Base-by-base conservation (phyloP, 2,888 invertebrate species). In the Philhelius pedissequus region DNA sequence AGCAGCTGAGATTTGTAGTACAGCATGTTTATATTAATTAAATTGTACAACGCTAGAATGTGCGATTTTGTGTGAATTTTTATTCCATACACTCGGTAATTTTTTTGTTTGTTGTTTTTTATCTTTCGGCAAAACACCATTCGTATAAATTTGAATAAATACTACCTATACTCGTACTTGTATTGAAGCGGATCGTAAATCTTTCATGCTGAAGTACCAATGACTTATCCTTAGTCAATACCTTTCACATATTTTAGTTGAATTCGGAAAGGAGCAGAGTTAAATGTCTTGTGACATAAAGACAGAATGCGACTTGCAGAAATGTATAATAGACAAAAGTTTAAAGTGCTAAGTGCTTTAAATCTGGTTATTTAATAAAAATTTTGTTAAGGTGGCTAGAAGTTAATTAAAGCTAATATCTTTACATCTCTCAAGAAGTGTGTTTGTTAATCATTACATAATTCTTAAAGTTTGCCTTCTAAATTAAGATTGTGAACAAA, bases 11-110 rank as follows among this genome's bases (percentile, higher is more conserved):
- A 69, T 71, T 68, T 83, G 82, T 83, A 74, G 54, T 74, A 78
- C 78, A 83, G 69, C 82, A 69, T 83, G 82, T 78, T 83, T 78
- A 69, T 83, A 83, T 78, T 83, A 77, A 83, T 83, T 83, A 83
- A 83, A 83, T 78, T 78, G 82, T 82, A 83, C 78, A 74, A 69
- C 74, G 52, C 45, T 78, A 78, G 82, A 83, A 78, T 78, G 73
- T 78, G 73, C 54, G 54, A 77, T 68, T n/a, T 76, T 71, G 71
- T 68, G 54, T 64, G 52, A 64, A 73, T 66, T 73, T 45, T 38
- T 64, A 64, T 74, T 52, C 22, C 48, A 43, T 75, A 52, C n/a
- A n/a, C n/a, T n/a, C n/a, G n/a, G n/a, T 66, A 18, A 20, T n/a
- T 18, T 18, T 9, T 40, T 56, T 77, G 22, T 13, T n/a, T 48